These are phyloP conservation scores for Diaprepes abbreviatus DNA, from an alignment of 2,888 invertebrate genomes.

Conservation along the genomic window DNA sequence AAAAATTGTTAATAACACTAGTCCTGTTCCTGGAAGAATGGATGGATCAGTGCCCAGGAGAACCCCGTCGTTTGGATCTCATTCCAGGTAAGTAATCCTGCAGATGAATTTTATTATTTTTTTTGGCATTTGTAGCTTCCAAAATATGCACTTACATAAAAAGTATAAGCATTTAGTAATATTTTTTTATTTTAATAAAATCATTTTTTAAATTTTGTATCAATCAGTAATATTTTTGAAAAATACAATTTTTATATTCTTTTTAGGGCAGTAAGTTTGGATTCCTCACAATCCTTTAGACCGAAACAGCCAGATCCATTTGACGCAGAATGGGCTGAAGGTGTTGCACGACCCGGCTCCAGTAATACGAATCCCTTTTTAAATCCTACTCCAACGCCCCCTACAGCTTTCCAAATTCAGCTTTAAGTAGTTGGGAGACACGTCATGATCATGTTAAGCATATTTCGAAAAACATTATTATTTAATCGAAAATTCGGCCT, in stretches of 20 bases:
- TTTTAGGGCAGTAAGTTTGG: slow-evolving; percentile 70
- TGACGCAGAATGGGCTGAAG: slow-evolving; percentile 87
- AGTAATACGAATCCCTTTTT: slow-evolving; percentile 75
- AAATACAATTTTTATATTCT: too few relatives aligned
- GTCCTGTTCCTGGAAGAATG: slow-evolving; percentile 55
- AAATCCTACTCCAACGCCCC: slow-evolving; percentile 68
- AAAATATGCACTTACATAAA: too few relatives aligned
- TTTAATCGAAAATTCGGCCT: neutral
- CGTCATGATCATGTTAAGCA: neutral
- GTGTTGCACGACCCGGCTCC: slow-evolving; percentile 71
- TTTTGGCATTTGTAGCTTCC: too few relatives aligned
- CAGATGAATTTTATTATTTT: neutral
- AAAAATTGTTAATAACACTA: slow-evolving; percentile 76
- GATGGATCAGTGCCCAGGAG: slow-evolving; percentile 70
- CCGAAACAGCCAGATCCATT: slow-evolving; percentile 76
- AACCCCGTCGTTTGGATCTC: slow-evolving; percentile 69
- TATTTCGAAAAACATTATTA: neutral
- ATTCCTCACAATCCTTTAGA: slow-evolving; percentile 63
- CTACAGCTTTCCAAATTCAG: slow-evolving; percentile 74
- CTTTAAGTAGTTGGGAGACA: too few relatives aligned
- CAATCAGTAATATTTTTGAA: too few relatives aligned
- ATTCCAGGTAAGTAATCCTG: slow-evolving; percentile 57
- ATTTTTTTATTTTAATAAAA: too few relatives aligned
- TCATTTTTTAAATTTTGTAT: too few relatives aligned
- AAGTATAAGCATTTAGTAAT: too few relatives aligned